Evolutionary conservation across 2,113 vertebrate species (phyloP).

Genomic region (Xiphophorus couchianus): DNA sequence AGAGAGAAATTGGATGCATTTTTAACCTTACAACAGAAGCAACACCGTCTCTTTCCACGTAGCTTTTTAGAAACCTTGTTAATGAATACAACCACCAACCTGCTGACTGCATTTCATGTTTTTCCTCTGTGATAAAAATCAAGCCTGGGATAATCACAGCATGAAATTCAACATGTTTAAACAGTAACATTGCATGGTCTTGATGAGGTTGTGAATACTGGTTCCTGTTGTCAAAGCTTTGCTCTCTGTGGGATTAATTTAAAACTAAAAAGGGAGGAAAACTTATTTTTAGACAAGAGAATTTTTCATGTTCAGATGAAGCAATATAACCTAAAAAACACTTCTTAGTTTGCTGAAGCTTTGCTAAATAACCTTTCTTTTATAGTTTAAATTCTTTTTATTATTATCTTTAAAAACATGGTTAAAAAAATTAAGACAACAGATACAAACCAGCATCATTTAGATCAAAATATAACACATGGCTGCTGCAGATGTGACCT

Average conservation of each 20-base stretch:
- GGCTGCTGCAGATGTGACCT: slow-evolving; percentile 8
- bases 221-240: background rate
- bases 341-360: background rate
- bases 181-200: background rate
- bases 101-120: background rate
- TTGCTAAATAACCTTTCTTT: background rate
- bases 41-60: background rate
- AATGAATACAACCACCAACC: background rate
- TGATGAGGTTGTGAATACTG: background rate
- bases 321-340: too few relatives aligned
- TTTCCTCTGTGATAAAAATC: slow-evolving; percentile 7
- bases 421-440: background rate
- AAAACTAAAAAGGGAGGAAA: background rate
- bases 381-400: background rate
- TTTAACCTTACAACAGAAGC: background rate
- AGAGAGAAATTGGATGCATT: background rate
- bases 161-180: background rate
- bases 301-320: background rate
- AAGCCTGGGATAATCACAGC: background rate
- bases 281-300: background rate
- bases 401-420: background rate
- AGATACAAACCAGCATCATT: background rate
- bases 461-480: background rate
- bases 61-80: background rate
- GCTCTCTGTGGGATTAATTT: background rate